phyloP scores from a whole-genome alignment of 2,113 vertebrate species.

The Cryptomyrus ogoouensis region DNA sequence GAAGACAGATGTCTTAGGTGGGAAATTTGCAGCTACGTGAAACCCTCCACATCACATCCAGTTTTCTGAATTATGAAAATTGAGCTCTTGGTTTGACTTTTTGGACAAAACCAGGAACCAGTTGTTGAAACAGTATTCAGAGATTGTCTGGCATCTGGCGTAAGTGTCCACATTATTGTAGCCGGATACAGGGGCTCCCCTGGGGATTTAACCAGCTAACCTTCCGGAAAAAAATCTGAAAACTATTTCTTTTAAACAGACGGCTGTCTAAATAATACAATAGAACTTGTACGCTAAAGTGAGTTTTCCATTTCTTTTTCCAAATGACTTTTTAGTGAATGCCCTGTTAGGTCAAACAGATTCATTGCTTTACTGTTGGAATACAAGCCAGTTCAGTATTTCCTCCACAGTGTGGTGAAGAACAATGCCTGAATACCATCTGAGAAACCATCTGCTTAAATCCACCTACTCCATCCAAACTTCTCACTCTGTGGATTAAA shows the following conservation, averaged over 20 bases:
- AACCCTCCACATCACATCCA: not conserved
- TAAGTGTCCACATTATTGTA: not conserved
- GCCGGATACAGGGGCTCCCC: not conserved
- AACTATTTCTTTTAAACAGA: not conserved
- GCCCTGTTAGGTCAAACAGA: not conserved
- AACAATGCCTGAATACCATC: constrained; percentile 14
- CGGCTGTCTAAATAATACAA: not conserved
- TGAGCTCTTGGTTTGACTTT: not conserved
- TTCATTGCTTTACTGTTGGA: not conserved
- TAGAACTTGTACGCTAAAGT: not conserved
- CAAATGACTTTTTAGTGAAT: not conserved
- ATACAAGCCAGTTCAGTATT: not conserved
- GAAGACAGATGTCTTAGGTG: constrained; percentile 5
- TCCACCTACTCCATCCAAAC: constrained; percentile 31
- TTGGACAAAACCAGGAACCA: not conserved
- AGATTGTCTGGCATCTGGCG: not conserved
- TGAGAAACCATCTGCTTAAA: constrained; percentile 34
- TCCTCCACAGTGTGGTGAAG: constrained; percentile 28
- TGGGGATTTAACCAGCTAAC: not conserved
- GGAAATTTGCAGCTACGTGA: not conserved
- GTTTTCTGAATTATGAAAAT: not conserved
- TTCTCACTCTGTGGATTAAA: not conserved
- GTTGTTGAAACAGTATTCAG: not conserved
- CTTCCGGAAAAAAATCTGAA: not conserved
- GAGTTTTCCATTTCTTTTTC: not conserved